Evolutionary conservation across 2,888 invertebrate genomes (phyloP).

Genomic region (Eulithis testata): DNA sequence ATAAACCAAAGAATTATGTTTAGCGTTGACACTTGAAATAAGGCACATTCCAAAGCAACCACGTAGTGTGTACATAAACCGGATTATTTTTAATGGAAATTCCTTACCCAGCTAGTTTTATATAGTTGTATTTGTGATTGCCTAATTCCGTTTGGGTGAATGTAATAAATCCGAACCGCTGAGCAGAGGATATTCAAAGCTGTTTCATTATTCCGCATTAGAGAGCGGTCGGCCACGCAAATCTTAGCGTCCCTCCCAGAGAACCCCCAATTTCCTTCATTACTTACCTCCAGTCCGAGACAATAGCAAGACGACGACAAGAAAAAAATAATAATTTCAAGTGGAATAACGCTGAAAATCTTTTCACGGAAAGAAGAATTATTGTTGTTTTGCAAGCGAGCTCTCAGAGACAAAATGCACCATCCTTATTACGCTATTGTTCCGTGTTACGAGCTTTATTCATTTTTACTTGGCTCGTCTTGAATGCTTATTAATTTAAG

Average conservation of each 20-base stretch:
- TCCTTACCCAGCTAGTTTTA: conserved; percentile 8
- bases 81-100: conserved; percentile 8
- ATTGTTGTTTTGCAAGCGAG: conserved; percentile 85
- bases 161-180: conserved; percentile 77
- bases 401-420: conserved; percentile 84
- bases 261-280: conserved; percentile 84
- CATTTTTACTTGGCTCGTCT: conserved; percentile 85
- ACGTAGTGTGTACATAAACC: not conserved
- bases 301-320: conserved; percentile 83
- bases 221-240: conserved; percentile 79
- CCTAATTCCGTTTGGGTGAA: conserved; percentile 74
- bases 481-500: conserved; percentile 85
- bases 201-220: conserved; percentile 82
- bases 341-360: conserved; percentile 85
- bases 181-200: conserved; percentile 75
- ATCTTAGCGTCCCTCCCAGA: conserved; percentile 75
- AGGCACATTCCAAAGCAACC: not conserved
- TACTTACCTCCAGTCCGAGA: conserved; percentile 83
- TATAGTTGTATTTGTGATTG: conserved; percentile 51
- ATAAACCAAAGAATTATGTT: not conserved
- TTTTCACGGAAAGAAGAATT: conserved; percentile 84
- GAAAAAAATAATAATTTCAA: conserved; percentile 85
- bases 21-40: conserved; percentile 4
- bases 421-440: conserved; percentile 83
- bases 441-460: conserved; percentile 83